Evolutionary conservation across 2,888 invertebrate species (phyloP).

Genomic region (Athripsodes cinereus): DNA sequence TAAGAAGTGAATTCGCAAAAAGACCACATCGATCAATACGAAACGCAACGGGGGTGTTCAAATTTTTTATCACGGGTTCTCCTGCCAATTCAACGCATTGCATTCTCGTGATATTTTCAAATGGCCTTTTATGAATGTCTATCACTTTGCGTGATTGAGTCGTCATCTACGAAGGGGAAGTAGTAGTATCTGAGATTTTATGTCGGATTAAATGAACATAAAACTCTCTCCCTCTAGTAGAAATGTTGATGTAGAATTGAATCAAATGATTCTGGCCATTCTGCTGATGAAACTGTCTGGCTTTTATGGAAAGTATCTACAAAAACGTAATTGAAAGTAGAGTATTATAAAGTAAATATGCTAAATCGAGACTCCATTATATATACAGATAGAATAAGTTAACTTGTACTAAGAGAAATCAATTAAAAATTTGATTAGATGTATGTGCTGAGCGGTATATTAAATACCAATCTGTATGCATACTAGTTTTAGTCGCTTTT

Average conservation of each 20-base stretch:
- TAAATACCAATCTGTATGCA: no score
- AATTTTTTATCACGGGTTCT: neutral
- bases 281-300: conserved; percentile 14
- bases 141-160: conserved; percentile 28
- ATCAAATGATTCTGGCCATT: conserved; percentile 17
- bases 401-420: no score
- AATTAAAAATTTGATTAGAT: no score
- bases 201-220: conserved; percentile 27
- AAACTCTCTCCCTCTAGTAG: conserved; percentile 13
- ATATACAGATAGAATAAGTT: no score
- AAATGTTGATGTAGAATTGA: conserved; percentile 6
- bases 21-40: neutral
- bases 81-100: neutral
- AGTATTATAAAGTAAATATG: no score
- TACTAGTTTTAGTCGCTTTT: no score
- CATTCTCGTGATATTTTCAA: neutral
- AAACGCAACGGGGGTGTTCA: neutral
- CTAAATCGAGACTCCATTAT: no score
- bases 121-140: conserved; percentile 20
- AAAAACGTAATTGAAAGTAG: neutral
- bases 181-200: conserved; percentile 23
- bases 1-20: neutral
- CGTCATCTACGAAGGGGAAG: conserved; percentile 20
- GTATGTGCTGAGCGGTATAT: no score
- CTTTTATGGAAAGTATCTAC: neutral